These are phyloP conservation scores for Drosophila multiciliata DNA, from an alignment of 2,888 invertebrate genomes.

Conservation along the genomic window DNA sequence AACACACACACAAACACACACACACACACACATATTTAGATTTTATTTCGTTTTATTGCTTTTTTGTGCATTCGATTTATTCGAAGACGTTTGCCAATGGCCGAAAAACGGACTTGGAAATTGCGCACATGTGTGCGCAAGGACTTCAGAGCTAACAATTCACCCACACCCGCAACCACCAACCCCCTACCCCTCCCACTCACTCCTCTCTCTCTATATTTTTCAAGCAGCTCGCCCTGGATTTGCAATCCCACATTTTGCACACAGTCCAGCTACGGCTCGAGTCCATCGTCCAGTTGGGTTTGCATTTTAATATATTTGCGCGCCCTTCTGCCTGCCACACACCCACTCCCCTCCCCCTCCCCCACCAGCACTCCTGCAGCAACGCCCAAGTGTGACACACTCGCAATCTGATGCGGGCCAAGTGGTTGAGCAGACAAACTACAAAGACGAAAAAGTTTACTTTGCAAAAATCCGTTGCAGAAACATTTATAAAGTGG, in stretches of 20 bases:
- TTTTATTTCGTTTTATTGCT: conserved; percentile 82
- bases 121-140: conserved; percentile 81
- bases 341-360: neutral
- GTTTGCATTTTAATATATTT: conserved; percentile 81
- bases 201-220: neutral
- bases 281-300: conserved; percentile 52
- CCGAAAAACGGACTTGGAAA: conserved; percentile 77
- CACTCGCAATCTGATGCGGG: conserved; percentile 77
- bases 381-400: conserved; percentile 61
- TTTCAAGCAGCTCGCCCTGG: neutral
- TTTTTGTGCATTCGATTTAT: conserved; percentile 82
- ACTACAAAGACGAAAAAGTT: conserved; percentile 77
- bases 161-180: neutral
- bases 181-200: fast-evolving
- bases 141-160: conserved; percentile 58
- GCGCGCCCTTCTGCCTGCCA: conserved; percentile 30
- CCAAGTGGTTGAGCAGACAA: conserved; percentile 57
- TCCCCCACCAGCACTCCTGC: conserved; percentile 8
- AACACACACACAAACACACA: conserved; percentile 38
- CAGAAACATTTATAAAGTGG: conserved; percentile 81
- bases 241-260: conserved; percentile 6
- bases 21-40: conserved; percentile 64
- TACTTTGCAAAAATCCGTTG: conserved; percentile 78
- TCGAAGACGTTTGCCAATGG: conserved; percentile 75
- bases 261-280: conserved; percentile 14